Evolutionary conservation across 2,113 vertebrate genomes (phyloP), one percentile per base, ranked within the genome.

Genomic region (Tylochromis polylepis): DNA sequence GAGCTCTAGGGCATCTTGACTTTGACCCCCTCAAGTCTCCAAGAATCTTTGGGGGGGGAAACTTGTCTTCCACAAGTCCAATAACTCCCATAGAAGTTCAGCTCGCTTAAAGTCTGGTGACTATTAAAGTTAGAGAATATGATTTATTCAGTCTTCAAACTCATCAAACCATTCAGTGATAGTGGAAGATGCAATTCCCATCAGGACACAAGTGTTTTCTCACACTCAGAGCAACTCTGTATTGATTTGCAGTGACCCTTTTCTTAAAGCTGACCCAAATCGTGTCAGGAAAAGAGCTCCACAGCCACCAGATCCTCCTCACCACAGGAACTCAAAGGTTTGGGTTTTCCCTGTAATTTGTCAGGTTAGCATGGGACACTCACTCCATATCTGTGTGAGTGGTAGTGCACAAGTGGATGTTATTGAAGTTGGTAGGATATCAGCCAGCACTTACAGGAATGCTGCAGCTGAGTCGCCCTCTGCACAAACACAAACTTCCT

Each of bases 401-500:
- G 75, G 20, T 16, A 1, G 29, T 87, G 27, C 84, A 55, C n/a
- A 14, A 1, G 29, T 87, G n/a, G 81, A 77, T 91, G 53, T 91
- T 89, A 55, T 88, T 83, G 70, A 85, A 89, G 75, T 77, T 20
- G 11, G 84, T 5, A 6, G 20, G 46, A 67, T 88, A 77, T 79
- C 75, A 11, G 86, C n/a, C 81, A 11, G 79, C 89, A 59, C 38
- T 79, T 31, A 16, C 49, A 87, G 90, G 86, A 93, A 92, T 90
- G 88, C 31, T 77, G 88, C 67, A 85, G 79, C 88, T 5, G 36
- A 20, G 67, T 94, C 62, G 79, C 87, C 86, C 79, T 87, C 88
- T 90, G 79, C 88, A 87, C 90, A 94, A 94, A 93, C 90, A 93
- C 86, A 79, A 92, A 91, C 92, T 94, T 95, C 92, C 92, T 93